A percentile compares a stretch with the other conserved stretches of the same genome.
Conservation (phyloP, 2,888 invertebrate genomes). For the Arenicola marina region DNA sequence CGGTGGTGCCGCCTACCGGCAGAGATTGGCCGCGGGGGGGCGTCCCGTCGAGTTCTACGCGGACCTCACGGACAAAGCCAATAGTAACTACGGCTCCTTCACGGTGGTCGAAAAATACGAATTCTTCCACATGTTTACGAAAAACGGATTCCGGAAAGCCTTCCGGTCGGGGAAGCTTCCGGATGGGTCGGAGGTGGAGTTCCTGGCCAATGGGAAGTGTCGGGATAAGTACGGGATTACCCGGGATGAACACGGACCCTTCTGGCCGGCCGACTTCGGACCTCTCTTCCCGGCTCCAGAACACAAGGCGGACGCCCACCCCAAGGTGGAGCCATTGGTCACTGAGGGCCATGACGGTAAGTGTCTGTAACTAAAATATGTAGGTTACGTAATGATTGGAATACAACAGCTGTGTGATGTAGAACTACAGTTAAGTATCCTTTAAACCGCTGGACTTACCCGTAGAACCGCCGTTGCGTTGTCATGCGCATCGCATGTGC, state of each 20-base stretch:
- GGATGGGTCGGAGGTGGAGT: conserved; percentile 42
- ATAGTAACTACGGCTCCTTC: not conserved
- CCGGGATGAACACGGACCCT: conserved; percentile 53
- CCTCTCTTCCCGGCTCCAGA: conserved; percentile 53
- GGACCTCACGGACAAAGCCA: not conserved
- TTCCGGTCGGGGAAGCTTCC: conserved; percentile 45
- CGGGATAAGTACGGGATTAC: conserved; percentile 53
- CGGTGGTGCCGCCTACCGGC: not conserved
- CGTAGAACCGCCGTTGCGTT: too few species aligned
- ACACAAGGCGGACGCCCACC: conserved; percentile 38
- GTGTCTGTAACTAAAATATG: too few species aligned
- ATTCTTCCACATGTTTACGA: conserved; percentile 40
- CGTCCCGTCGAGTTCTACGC: not conserved
- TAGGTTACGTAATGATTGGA: too few species aligned
- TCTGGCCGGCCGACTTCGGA: conserved; percentile 57
- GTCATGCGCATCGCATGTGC: too few species aligned
- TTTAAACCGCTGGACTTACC: too few species aligned
- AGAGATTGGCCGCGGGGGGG: not conserved
- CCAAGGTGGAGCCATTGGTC: conserved; percentile 42
- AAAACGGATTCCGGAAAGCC: conserved; percentile 48
- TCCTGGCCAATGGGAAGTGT: conserved; percentile 42
- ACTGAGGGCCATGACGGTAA: too few species aligned
- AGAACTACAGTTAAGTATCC: too few species aligned
- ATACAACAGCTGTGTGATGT: too few species aligned
- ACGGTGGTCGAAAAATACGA: not conserved